Conservation (phyloP, 2,888 invertebrate species). For the Ectemnius continuus region DNA sequence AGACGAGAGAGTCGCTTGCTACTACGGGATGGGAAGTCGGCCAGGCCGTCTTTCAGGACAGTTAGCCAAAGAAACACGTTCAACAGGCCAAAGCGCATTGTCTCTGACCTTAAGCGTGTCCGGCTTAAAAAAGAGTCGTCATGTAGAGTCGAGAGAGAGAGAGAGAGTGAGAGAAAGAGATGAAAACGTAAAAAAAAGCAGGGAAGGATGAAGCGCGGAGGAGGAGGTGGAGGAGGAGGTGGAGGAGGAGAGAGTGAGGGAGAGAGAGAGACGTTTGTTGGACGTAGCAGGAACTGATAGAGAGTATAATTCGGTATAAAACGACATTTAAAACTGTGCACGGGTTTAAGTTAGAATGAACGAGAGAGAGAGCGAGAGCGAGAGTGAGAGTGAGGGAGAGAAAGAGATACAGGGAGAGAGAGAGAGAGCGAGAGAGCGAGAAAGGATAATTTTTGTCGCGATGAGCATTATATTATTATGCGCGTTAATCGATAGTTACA, state of each 20-base stretch:
- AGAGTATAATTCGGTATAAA: constrained; percentile 38
- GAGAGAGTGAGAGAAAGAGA: constrained; percentile 23
- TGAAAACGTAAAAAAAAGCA: constrained; percentile 33
- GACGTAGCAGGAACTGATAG: constrained; percentile 20
- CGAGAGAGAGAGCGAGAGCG: constrained; percentile 43
- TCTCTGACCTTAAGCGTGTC: constrained; percentile 58
- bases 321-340: constrained; percentile 33
- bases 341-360: constrained; percentile 3
- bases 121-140: constrained; percentile 25
- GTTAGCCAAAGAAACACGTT: constrained; percentile 50
- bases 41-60: constrained; percentile 46
- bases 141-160: constrained; percentile 48
- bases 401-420: constrained; percentile 31
- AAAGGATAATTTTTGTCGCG: constrained; percentile 51
- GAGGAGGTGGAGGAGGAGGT: no score
- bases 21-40: constrained; percentile 40
- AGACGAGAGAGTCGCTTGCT: background rate
- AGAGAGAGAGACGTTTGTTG: no score
- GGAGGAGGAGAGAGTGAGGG: no score
- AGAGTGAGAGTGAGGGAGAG: constrained; percentile 38
- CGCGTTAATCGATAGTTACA: constrained; percentile 58
- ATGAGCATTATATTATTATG: constrained; percentile 54
- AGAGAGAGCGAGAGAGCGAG: constrained; percentile 43
- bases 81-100: constrained; percentile 72
- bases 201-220: constrained; percentile 24